Evolutionary conservation across 1,140 invertebrate genomes (phyloP).

Genomic region (Pomacea maculata): DNA sequence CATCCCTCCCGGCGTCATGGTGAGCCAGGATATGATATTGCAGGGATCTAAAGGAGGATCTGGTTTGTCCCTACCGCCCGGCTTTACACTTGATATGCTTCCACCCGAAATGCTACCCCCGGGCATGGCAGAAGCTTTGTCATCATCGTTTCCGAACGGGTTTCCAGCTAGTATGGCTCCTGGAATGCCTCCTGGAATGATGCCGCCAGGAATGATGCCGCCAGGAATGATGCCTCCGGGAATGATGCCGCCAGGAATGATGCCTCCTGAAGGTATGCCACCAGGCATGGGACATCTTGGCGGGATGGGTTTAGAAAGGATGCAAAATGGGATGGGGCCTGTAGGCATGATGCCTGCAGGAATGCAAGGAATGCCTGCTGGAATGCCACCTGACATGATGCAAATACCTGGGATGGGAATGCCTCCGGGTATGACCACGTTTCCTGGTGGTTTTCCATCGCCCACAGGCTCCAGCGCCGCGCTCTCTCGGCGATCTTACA

Average conservation of each 20-base stretch:
- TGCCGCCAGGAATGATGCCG: neutral
- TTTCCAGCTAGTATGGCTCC: neutral
- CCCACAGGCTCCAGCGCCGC: neutral
- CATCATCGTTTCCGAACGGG: neutral
- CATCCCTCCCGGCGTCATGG: constrained; percentile 7
- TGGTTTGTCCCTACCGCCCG: neutral
- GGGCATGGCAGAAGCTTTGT: neutral
- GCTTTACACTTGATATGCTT: constrained; percentile 19
- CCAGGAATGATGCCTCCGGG: constrained; percentile 15
- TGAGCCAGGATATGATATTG: neutral
- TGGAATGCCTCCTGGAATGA: constrained; percentile 8
- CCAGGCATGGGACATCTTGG: constrained; percentile 5
- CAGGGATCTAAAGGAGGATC: too few relatives aligned
- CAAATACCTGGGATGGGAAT: too few relatives aligned
- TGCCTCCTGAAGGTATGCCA: constrained; percentile 2
- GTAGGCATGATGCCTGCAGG: neutral
- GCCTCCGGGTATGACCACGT: neutral
- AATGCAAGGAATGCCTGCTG: neutral
- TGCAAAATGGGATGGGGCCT: neutral
- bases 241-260: constrained; percentile 9
- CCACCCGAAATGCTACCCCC: constrained; percentile 17
- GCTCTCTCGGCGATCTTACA: neutral
- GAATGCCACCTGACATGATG: neutral
- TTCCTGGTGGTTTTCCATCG: neutral
- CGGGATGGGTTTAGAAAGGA: neutral